Evolutionary conservation across 2,113 vertebrate species (phyloP), one percentile per base, ranked within the genome.

Genomic region (Beaufortia kweichowensis): DNA sequence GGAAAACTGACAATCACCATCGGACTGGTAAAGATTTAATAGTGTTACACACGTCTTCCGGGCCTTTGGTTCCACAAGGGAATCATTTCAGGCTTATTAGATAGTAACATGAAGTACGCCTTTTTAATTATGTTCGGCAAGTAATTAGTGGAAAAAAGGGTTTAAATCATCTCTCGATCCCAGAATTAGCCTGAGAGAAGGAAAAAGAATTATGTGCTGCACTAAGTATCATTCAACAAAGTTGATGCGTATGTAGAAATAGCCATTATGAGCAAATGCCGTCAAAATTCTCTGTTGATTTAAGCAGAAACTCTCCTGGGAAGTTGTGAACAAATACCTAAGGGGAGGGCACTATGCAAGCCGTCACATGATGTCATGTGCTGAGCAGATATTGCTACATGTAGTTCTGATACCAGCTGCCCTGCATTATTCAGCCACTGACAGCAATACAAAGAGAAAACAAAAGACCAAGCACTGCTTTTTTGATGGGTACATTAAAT

Each of bases 61-160:
- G 83, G 84, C 78, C 68, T 75, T 29, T 26, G 65, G 64, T 46
- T 48, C 79, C 67, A 86, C 88, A 79, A n/a, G 23, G 12, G 86
- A 84, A 84, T 87, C 33, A 31, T 82, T 33, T 69, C 80, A 85
- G 77, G 84, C 79, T 85, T 84, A 91, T 91, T 90, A 90, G 80
- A 84, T 75, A 10, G 78, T 81, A 68, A 80, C 84, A 83, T 81
- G 79, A 75, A 78, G 76, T 84, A 87, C 75, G 81, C 85, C 86
- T 89, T 89, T 86, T 86, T 88, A 91, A 92, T 90, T 86, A 85
- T 17, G 76, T 80, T 84, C 80, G 68, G 82, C 81, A 89, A 89
- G 90, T 87, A 91, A 91, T 89, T 88, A 89, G 87, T 88, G 72
- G 77, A 83, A 74, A 85, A 84, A 83, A 80, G 82, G 71, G 74